Evolutionary conservation across 2,888 invertebrate genomes (phyloP), one percentile per base, ranked within the genome.

Genomic region (Auanema freiburgensis): DNA sequence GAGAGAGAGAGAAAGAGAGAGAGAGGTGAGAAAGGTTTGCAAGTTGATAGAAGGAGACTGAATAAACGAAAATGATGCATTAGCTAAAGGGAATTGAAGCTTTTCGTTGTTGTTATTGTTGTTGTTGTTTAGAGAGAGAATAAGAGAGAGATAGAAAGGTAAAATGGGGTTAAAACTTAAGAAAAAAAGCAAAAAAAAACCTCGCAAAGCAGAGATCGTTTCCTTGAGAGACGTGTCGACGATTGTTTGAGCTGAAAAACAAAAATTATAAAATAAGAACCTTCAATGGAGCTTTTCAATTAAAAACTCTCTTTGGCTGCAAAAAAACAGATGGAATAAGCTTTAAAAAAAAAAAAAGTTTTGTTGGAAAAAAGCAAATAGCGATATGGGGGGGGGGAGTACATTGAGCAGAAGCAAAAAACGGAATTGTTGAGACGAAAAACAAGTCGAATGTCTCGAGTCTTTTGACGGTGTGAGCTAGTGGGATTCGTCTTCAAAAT

Each of bases 171-270:
- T 11, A 23, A 16, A 16, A 18, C 14, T 12, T 12, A 11, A 14
- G 11, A n/a, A 40, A 52, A 12, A 41, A 51, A n/a, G 24, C n/a
- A n/a, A n/a, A 40, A 6, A 59, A 44, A 6, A 16, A 59, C 59
- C 59, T 59, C 59, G 41, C 51, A 53, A 44, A 59, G 53, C 41
- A 59, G 59, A 8, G 51, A 51, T 25, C 59, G 51, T 41, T 59
- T 59, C 16, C 59, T 33, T 23, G 59, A 51, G n/a, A 52, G 59
- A 21, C 59, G 51, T 16, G n/a, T 18, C 11, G 52, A 8, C 23
- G 33, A 33, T 33, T 16, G 52, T 24, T 53, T 51, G 14, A 33
- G 33, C 59, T 59, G 59, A 52, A 59, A 59, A n/a, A 16, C 4
- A 33, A 6, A 23, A 5, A 25, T 54, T n/a, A 33, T 16, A 18